Percentiles rank a stretch among this genome's conserved stretches.
Evolutionary conservation across 2,888 invertebrate genomes (phyloP).

Genomic region (Crossocerus cetratus): DNA sequence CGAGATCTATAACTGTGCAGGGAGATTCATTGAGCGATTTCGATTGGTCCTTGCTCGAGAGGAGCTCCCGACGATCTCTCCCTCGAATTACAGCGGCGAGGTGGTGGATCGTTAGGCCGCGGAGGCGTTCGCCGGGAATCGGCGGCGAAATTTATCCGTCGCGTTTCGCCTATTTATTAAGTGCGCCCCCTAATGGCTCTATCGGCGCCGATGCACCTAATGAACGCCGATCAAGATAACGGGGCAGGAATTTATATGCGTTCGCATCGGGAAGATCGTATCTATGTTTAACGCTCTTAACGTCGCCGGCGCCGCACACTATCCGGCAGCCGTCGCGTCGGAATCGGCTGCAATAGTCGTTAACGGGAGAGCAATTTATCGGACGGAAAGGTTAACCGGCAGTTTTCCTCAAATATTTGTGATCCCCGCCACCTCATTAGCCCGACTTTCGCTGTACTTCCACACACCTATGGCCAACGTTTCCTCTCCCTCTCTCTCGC

Average conservation of each 20-base stretch:
- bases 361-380: slow-evolving; percentile 56
- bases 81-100: background rate
- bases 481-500: too few relatives aligned
- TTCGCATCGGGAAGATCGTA: slow-evolving; percentile 46
- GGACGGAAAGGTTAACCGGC: slow-evolving; percentile 49
- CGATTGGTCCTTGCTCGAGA: too few relatives aligned
- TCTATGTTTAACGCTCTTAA: slow-evolving; percentile 26
- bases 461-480: background rate
- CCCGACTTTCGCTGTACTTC: slow-evolving; percentile 13
- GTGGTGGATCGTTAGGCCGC: background rate
- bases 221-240: slow-evolving; percentile 61
- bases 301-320: slow-evolving; percentile 11
- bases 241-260: slow-evolving; percentile 57
- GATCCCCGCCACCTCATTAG: slow-evolving; percentile 40
- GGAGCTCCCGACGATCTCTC: background rate
- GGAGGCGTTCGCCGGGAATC: background rate
- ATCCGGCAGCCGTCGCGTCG: background rate
- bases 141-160: slow-evolving; percentile 46
- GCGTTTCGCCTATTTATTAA: slow-evolving; percentile 61
- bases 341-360: slow-evolving; percentile 38
- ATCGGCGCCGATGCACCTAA: slow-evolving; percentile 56
- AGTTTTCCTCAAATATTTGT: slow-evolving; percentile 52
- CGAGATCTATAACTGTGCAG: too few relatives aligned
- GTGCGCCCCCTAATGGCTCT: slow-evolving; percentile 62
- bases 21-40: too few relatives aligned